These are phyloP conservation scores for Anseranas semipalmata DNA, from an alignment of 2,113 vertebrate genomes.

Conservation along the genomic window DNA sequence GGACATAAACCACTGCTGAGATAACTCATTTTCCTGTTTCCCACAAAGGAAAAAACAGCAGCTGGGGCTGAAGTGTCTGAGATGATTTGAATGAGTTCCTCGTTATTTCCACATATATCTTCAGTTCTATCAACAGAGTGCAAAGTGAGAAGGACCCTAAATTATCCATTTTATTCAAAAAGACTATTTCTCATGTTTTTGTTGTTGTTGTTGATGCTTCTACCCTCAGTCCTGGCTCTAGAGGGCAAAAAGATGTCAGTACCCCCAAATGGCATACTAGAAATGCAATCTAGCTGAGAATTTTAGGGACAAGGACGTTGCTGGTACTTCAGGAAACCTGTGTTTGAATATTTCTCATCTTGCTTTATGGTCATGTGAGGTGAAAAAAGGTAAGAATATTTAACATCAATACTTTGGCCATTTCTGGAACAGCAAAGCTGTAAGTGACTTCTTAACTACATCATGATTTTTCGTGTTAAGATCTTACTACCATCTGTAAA, in stretches of 20 bases:
- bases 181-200: neutral
- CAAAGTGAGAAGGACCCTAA: neutral
- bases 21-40: conserved; percentile 63
- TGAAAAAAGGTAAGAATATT: conserved; percentile 33
- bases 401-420: neutral
- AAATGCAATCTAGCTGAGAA: neutral
- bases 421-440: neutral
- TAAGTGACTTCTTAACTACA: neutral
- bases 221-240: neutral
- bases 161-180: neutral
- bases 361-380: neutral
- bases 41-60: conserved; percentile 60
- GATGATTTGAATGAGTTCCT: conserved; percentile 10
- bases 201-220: neutral
- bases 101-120: neutral
- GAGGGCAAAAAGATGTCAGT: neutral
- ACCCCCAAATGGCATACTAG: neutral
- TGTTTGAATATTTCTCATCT: neutral
- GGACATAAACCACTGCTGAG: conserved; percentile 50
- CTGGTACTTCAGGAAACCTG: neutral
- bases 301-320: neutral
- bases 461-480: neutral
- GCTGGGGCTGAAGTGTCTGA: conserved; percentile 4
- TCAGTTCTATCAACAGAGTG: neutral
- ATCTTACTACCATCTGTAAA: neutral